phyloP scores from a whole-genome alignment of 2,888 invertebrate species.

The Portevinia maculata region DNA sequence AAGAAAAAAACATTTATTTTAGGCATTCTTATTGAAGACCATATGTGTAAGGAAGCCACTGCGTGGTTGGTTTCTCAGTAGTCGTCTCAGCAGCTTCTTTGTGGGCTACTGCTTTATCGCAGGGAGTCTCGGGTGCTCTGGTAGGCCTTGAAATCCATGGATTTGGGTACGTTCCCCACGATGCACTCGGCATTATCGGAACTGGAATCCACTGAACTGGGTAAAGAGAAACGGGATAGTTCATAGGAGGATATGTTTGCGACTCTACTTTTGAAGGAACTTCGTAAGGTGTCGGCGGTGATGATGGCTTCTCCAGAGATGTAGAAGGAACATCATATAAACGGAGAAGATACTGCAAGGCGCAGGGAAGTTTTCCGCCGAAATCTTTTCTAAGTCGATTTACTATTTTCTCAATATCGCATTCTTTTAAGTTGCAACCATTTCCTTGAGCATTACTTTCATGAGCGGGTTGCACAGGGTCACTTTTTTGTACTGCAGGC shows the following conservation, averaged over 20 bases:
- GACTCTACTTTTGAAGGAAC: not conserved
- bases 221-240: slow-evolving; percentile 27
- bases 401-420: slow-evolving; percentile 38
- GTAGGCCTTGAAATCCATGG: slow-evolving; percentile 9
- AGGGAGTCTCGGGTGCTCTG: slow-evolving; percentile 1
- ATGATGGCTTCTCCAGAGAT: not conserved
- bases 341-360: slow-evolving; percentile 36
- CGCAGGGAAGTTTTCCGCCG: slow-evolving; percentile 23
- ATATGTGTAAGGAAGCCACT: not conserved
- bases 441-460: not conserved
- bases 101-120: not conserved
- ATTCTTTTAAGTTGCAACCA: not conserved
- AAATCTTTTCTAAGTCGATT: slow-evolving; percentile 22
- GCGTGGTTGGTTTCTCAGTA: not conserved
- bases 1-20: not conserved
- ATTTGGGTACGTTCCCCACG: slow-evolving; percentile 23
- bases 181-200: slow-evolving; percentile 23
- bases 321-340: slow-evolving; percentile 5
- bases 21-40: not conserved
- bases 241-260: not conserved
- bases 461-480: not conserved
- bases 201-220: slow-evolving; percentile 49
- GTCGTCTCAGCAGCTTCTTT: not conserved
- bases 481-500: not conserved
- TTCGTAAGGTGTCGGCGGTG: not conserved